Evolutionary conservation across 92 coral and sea anemone genomes (phyloP).

Genomic region (Porites cylindrica): DNA sequence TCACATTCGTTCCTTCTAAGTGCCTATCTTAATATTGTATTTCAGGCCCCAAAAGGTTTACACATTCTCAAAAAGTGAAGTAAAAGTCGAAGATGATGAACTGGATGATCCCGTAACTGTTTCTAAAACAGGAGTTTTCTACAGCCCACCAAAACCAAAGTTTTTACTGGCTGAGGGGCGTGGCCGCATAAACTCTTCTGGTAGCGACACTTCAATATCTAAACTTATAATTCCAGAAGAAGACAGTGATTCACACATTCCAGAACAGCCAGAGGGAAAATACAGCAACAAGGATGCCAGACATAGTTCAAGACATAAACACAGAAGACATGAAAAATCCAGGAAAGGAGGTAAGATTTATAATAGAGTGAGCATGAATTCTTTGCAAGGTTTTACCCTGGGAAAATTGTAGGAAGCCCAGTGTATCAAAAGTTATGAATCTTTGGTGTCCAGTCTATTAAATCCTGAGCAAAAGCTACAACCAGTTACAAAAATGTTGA

Average conservation of each 20-base stretch:
- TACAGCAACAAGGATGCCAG: conserved; percentile 26
- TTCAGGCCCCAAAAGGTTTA: conserved; percentile 21
- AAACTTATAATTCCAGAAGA: conserved; percentile 75
- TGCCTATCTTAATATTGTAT: background rate
- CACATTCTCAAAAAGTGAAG: background rate
- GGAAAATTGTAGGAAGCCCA: no score
- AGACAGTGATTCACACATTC: conserved; percentile 31
- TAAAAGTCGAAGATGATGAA: conserved; percentile 19
- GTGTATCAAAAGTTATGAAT: no score
- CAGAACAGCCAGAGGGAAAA: conserved; percentile 37
- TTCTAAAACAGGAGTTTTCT: conserved; percentile 41
- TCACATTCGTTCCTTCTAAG: background rate
- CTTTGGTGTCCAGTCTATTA: no score
- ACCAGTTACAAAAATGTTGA: no score
- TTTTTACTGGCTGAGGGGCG: conserved; percentile 31
- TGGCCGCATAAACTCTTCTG: conserved; percentile 46
- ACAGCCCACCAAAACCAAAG: conserved; percentile 54
- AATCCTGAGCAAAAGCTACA: no score
- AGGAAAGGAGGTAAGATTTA: conserved; percentile 33
- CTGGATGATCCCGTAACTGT: conserved; percentile 24
- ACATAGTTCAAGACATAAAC: conserved; percentile 28
- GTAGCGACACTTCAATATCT: conserved; percentile 71
- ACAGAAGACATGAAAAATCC: conserved; percentile 10
- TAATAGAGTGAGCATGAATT: background rate
- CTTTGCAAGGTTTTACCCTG: background rate